Evolutionary conservation across 1,140 invertebrate genomes (phyloP), one percentile per base, ranked within the genome.

Genomic region (Chlorops oryzae): DNA sequence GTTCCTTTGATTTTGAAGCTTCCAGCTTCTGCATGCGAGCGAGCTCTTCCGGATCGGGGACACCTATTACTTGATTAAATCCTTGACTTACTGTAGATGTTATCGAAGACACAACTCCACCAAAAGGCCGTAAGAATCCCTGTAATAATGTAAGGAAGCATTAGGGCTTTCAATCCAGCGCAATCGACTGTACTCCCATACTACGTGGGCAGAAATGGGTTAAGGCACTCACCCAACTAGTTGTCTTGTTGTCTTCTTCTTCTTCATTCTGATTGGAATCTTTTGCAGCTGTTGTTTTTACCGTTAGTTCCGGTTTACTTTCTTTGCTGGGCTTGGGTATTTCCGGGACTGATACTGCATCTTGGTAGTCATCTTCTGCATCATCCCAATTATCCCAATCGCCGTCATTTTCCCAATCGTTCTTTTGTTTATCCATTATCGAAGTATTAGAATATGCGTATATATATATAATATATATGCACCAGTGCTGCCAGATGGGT

Each of bases 21-120:
- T 17, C 15, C 25, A 44, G 28, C 10, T 22, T 52, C 25, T 28
- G 23, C 20, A 70, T 67, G 56, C 75, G 74, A 1, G 81, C 86
- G 40, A 91, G 61, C 62, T 89, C 83, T 64, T 84, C 81, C 13
- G 87, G 86, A 63, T 88, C 80, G 20, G 88, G 85, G 6, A 82
- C 82, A 21, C 86, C 87, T 38, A 92, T 83, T 12, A 91, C 83
- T 38, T 83, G 86, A 54, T 75, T 78, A 9, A 91, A 66, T 17
- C 86, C 84, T 59, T 86, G 86, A 53, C 82, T 85, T 10, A 92
- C 85, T 65, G 88, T 86, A 50, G 79, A 85, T 15, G 91, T 63
- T 3, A 92, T 65, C 0, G 86, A 85, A 43, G 81, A 81, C 37
- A 82, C 79, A 12, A 88, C 81, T 46, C 81, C 83, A 51, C 86